Conservation (phyloP, 2,888 invertebrate species). For the Laspeyria flexula region DNA sequence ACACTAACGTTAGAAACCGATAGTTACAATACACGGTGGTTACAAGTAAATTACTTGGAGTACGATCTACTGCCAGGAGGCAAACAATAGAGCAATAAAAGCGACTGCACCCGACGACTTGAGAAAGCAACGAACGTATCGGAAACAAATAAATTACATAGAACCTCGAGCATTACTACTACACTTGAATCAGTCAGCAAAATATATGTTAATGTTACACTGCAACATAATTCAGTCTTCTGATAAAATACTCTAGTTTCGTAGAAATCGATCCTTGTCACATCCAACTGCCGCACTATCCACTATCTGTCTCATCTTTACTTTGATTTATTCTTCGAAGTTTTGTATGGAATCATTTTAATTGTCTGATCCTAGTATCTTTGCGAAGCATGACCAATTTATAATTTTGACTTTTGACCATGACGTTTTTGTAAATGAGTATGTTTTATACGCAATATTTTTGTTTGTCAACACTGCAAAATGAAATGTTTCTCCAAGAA, state of each 20-base stretch:
- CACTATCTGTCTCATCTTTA: conserved; percentile 58
- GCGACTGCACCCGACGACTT: conserved; percentile 60
- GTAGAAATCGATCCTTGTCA: conserved; percentile 40
- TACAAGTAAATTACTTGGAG: conserved; percentile 72
- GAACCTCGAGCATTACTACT: conserved; percentile 62
- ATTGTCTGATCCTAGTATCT: conserved; percentile 20
- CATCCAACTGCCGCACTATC: conserved; percentile 35
- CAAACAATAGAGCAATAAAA: conserved; percentile 83
- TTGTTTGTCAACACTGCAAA: background rate
- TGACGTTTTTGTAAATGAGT: background rate
- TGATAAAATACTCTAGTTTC: conserved; percentile 55
- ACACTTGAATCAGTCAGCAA: conserved; percentile 49
- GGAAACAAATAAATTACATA: conserved; percentile 78
- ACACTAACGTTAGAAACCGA: conserved; percentile 60
- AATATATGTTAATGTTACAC: conserved; percentile 57
- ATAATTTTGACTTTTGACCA: background rate
- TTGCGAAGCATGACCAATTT: conserved; percentile 1
- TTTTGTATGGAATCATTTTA: conserved; percentile 29
- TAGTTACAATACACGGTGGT: conserved; percentile 65
- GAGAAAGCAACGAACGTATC: conserved; percentile 77
- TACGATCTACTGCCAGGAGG: conserved; percentile 66
- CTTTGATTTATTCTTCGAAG: conserved; percentile 61
- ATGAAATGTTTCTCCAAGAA: no score
- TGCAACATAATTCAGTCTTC: conserved; percentile 60
- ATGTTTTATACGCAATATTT: background rate